These are phyloP conservation scores for Luscinia megarhynchos DNA, from an alignment of 2,797 vertebrate species.

Conservation along the genomic window DNA sequence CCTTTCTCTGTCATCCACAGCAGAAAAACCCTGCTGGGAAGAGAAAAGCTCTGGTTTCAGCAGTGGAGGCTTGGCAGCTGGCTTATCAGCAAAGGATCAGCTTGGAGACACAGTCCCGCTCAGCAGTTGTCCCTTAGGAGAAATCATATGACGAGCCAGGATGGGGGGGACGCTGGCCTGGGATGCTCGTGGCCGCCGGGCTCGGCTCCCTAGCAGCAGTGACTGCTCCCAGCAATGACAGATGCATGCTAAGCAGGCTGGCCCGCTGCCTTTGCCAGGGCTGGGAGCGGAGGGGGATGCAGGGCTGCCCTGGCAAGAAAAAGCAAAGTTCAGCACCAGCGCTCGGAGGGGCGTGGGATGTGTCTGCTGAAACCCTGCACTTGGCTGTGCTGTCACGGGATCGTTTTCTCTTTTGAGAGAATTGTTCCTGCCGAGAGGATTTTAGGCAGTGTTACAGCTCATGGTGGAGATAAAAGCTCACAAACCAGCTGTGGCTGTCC, in stretches of 20 bases:
- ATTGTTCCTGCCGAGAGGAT: accelerated
- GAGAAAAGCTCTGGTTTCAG: neutral
- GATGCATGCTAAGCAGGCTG: slow-evolving; percentile 37
- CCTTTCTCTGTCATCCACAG: slow-evolving; percentile 38
- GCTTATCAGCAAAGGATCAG: slow-evolving; percentile 24
- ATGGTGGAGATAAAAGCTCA: neutral
- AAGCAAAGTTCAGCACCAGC: neutral
- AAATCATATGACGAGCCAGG: neutral
- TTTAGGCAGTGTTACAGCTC: neutral
- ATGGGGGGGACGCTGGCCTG: neutral
- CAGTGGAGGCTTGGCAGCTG: neutral
- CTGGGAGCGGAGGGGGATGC: neutral
- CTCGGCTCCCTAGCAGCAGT: neutral
- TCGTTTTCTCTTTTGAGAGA: neutral
- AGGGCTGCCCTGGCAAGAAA: neutral
- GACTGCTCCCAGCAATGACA: neutral
- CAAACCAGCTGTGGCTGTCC: accelerated
- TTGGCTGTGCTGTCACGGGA: accelerated
- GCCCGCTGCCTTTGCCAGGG: neutral
- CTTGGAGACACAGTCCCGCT: neutral
- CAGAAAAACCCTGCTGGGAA: neutral
- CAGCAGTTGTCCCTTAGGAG: neutral
- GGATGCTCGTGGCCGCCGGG: neutral
- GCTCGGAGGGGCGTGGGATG: neutral
- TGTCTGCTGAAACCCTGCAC: neutral